These are phyloP conservation scores for Himantopus leucocephalus DNA, from an alignment of 2,113 vertebrate genomes.

Conservation along the genomic window DNA sequence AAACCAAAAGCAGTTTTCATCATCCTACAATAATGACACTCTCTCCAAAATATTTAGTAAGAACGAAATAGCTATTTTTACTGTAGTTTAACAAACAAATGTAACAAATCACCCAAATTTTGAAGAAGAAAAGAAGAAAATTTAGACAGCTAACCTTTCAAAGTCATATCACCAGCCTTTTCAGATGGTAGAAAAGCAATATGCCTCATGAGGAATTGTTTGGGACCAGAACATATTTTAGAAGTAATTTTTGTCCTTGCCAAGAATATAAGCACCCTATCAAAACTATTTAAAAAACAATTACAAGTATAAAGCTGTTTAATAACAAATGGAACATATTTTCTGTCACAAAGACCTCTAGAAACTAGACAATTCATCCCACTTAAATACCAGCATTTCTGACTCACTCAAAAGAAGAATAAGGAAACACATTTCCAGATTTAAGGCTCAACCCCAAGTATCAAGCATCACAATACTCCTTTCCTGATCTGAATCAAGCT, in stretches of 20 bases:
- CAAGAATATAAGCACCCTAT: not conserved
- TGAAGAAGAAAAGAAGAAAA: not conserved
- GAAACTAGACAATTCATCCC: not conserved
- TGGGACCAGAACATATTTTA: not conserved
- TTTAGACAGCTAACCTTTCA: not conserved
- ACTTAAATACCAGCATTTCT: not conserved
- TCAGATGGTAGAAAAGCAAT: not conserved
- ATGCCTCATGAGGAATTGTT: not conserved
- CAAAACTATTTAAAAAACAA: not conserved
- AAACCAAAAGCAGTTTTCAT: not conserved
- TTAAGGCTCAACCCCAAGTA: not conserved
- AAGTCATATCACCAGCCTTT: not conserved
- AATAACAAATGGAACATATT: not conserved
- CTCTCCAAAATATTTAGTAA: not conserved
- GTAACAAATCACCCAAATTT: not conserved
- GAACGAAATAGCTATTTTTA: not conserved
- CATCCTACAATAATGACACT: not conserved
- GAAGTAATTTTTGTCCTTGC: not conserved
- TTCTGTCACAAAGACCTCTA: not conserved
- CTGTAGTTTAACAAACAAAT: not conserved
- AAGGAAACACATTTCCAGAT: not conserved
- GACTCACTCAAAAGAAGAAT: not conserved
- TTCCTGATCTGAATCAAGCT: not conserved
- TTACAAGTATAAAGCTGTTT: not conserved
- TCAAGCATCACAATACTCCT: not conserved